These are phyloP conservation scores for Parauchenoglanis ngamensis DNA, from an alignment of 2,797 vertebrate species.

Conservation along the genomic window DNA sequence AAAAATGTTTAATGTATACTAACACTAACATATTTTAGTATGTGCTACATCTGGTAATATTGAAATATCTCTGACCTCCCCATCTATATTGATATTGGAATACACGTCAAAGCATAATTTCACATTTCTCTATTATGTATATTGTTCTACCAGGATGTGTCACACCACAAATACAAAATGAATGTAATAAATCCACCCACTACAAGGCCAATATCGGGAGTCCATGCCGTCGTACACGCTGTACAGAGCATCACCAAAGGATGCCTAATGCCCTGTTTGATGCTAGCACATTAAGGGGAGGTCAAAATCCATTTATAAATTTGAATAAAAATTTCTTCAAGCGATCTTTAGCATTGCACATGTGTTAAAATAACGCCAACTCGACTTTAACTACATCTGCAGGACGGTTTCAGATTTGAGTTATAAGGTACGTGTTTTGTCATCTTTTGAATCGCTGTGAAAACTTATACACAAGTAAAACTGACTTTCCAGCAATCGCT, in stretches of 20 bases:
- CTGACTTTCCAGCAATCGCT: no score
- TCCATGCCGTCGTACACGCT: background rate
- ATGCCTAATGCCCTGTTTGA: background rate
- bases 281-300: background rate
- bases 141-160: background rate
- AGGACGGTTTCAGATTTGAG: background rate
- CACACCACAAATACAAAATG: background rate
- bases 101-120: background rate
- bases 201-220: constrained; percentile 8
- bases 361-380: background rate
- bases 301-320: background rate
- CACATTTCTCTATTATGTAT: background rate
- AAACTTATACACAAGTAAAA: background rate
- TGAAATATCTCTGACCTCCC: background rate
- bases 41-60: background rate
- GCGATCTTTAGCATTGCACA: background rate
- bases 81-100: background rate
- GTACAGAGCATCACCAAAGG: background rate
- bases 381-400: background rate
- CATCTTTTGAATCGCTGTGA: background rate
- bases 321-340: background rate
- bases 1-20: no score
- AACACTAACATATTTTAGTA: background rate
- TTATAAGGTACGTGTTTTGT: background rate
- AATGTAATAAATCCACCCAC: background rate